Percentiles rank a stretch among this genome's conserved stretches.
These are phyloP conservation scores for Seriola rivoliana DNA, from an alignment of 2,113 vertebrate genomes.

Conservation along the genomic window DNA sequence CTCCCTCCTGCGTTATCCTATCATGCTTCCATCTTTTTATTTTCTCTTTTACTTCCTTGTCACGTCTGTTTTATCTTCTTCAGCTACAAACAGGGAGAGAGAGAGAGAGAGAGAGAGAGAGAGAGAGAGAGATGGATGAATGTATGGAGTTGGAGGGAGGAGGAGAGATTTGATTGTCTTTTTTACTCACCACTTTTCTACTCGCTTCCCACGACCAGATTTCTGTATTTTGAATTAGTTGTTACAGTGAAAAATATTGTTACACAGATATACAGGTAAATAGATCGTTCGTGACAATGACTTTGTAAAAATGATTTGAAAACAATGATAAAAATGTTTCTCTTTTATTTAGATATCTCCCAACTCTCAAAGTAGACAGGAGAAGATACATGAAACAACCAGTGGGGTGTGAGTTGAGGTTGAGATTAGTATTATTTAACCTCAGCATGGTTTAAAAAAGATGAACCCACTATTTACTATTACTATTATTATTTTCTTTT, in stretches of 20 bases:
- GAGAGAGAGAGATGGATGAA: not conserved
- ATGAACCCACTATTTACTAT: too few relatives aligned
- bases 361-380: too few relatives aligned
- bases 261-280: too few relatives aligned
- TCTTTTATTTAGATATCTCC: too few relatives aligned
- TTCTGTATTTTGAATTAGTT: not conserved
- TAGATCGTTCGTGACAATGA: too few relatives aligned
- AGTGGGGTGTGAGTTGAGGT: too few relatives aligned
- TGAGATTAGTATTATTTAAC: too few relatives aligned
- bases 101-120: not conserved
- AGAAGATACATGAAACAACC: too few relatives aligned
- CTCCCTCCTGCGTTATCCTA: not conserved
- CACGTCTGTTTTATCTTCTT: conserved; percentile 24
- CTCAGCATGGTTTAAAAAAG: too few relatives aligned
- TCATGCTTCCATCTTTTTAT: conserved; percentile 28
- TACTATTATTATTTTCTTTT: too few relatives aligned
- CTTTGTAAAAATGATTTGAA: too few relatives aligned
- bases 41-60: conserved; percentile 26
- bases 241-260: not conserved
- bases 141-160: not conserved
- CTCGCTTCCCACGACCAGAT: not conserved
- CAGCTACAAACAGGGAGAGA: conserved; percentile 11
- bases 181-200: conserved; percentile 2
- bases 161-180: not conserved
- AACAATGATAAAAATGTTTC: too few relatives aligned